Conservation (phyloP, 1,140 invertebrate species). For the Lepidurus couesii region DNA sequence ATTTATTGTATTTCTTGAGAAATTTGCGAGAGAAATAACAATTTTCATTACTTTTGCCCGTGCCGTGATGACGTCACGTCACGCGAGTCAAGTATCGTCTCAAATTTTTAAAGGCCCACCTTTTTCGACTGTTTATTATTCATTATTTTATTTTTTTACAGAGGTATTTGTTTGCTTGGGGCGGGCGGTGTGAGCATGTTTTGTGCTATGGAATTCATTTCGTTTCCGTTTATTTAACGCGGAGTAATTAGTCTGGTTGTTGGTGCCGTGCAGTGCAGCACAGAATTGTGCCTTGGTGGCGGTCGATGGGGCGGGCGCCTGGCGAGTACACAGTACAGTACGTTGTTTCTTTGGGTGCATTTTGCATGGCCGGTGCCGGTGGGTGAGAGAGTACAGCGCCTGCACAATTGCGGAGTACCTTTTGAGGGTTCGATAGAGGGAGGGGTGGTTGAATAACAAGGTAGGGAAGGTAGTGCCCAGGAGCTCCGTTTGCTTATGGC, state of each 20-base stretch:
- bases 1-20: too few relatives aligned
- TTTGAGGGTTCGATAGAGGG: neutral
- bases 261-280: neutral
- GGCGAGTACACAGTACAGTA: neutral
- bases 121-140: neutral
- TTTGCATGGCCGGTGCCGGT: too few relatives aligned
- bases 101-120: too few relatives aligned
- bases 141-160: neutral
- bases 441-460: neutral
- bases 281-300: neutral
- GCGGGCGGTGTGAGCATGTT: neutral
- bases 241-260: conserved; percentile 14
- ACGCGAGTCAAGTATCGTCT: too few relatives aligned
- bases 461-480: neutral
- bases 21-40: too few relatives aligned
- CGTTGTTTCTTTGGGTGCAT: too few relatives aligned
- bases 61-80: too few relatives aligned
- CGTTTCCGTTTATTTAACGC: neutral
- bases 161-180: neutral
- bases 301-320: neutral
- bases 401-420: neutral
- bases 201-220: neutral
- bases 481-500: neutral
- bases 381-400: neutral
- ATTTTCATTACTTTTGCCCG: too few relatives aligned